Percentiles rank a stretch among this genome's conserved stretches.
Evolutionary conservation across 2,797 vertebrate species (phyloP).

Genomic region (Pelochelys cantorii): DNA sequence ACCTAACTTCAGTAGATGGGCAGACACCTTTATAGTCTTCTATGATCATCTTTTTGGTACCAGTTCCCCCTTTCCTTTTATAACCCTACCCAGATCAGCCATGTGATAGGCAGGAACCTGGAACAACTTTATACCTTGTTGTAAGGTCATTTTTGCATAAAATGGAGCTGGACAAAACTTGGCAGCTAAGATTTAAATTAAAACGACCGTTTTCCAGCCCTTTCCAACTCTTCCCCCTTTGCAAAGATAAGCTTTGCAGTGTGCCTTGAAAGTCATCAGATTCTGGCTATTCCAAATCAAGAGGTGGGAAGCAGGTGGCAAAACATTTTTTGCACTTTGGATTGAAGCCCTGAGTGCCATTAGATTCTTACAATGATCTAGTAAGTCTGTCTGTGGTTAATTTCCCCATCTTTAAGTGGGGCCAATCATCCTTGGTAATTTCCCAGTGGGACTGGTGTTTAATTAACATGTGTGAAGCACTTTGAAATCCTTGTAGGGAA

Average conservation of each 20-base stretch:
- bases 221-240: not conserved
- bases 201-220: not conserved
- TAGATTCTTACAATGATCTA: not conserved
- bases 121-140: no score
- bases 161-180: not conserved
- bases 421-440: not conserved
- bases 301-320: not conserved
- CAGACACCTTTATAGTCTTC: accelerated
- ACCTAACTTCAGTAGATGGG: no score
- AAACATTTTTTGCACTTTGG: not conserved
- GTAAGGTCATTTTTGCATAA: not conserved
- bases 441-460: no score
- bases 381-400: not conserved
- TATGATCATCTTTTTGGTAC: not conserved
- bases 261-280: not conserved
- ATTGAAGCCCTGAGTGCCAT: not conserved
- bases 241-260: not conserved
- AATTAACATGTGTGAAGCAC: not conserved
- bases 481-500: not conserved
- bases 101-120: not conserved
- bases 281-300: not conserved
- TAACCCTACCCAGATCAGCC: not conserved
- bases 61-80: not conserved
- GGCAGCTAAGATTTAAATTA: not conserved
- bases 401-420: not conserved